Conservation (phyloP, 2,888 invertebrate species). For the Proisotoma minuta region DNA sequence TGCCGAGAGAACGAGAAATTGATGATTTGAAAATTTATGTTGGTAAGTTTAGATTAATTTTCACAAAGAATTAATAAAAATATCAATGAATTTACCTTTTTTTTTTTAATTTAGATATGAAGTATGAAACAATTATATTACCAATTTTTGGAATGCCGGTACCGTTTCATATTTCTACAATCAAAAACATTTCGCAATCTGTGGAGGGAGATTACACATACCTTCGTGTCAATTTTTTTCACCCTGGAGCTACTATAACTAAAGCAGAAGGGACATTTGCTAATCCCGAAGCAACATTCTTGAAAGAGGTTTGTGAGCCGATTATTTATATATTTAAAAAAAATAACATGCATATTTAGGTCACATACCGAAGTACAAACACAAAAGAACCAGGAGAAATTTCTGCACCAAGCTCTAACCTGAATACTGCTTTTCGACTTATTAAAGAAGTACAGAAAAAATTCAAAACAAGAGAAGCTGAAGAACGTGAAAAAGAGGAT, state of each 20-base stretch:
- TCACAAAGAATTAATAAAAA: neutral
- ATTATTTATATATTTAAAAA: neutral
- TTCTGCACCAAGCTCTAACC: constrained; percentile 87
- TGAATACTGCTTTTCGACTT: constrained; percentile 92
- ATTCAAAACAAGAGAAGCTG: constrained; percentile 95
- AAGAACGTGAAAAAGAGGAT: constrained; percentile 97
- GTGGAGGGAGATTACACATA: constrained; percentile 99
- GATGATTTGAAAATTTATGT: constrained; percentile 91
- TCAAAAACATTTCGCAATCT: constrained; percentile 97
- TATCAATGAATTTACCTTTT: constrained; percentile 2
- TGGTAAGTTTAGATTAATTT: constrained; percentile 67
- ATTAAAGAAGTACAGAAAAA: constrained; percentile 99
- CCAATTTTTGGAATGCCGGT: constrained; percentile 94
- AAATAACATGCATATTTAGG: constrained; percentile 53
- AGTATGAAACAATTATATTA: constrained; percentile 96
- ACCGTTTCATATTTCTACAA: constrained; percentile 97
- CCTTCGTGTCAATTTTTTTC: constrained; percentile 93
- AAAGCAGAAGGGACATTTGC: constrained; percentile 86
- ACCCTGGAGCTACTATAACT: constrained; percentile 95
- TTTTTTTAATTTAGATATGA: constrained; percentile 65
- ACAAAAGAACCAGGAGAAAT: constrained; percentile 95
- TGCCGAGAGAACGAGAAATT: constrained; percentile 91
- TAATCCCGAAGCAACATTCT: constrained; percentile 92
- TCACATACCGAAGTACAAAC: constrained; percentile 92
- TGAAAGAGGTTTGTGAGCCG: constrained; percentile 66